Base-by-base conservation (phyloP, 1,140 invertebrate species). In the Ephestia elutella region DNA sequence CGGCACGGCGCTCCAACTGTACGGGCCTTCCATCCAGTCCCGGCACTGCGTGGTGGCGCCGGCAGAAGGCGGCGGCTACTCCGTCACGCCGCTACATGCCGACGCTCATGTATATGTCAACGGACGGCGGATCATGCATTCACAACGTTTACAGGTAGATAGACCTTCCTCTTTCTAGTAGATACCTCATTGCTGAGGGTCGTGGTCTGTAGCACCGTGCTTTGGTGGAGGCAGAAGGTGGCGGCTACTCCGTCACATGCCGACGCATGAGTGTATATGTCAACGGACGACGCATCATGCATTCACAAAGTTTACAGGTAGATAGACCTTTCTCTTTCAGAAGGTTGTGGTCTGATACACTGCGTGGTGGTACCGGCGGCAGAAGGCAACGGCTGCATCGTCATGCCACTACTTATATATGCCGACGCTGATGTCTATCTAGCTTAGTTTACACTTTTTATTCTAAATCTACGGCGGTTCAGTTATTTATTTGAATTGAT, bases 41-140 rank as follows among this genome's bases (percentile, higher is more conserved):
- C 90, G 96, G 30, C 98, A 99, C 86, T 98, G 97, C 87, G 96
- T 98, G 54, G 94, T 99, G 56, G 95, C 97, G 49, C 92, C 96
- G 71, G 95, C 94, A 13, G 95, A 97, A 62, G 95, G 95, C 25
- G 95, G 98, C 58, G 95, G 98, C 44, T 96, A 98, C 49, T 97
- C 96, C 0, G 92, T 98, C 1, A 98, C 97, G n/a, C 97, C 97
- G 20, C 93, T 96, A 73, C 96, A 95, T 74, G 91, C 95, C 17
- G 96, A 98, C 78, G 96, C 97, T 2, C 95, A 98, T 73, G 97
- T 96, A 7, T 98, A 96, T 76, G 96, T 99, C 54, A 97, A 98
- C 82, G 95, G 96, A 48, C 95, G 97, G 75, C 91, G 96, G 63
- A 96, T 98, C 73, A 93, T 94, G 75, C 96, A 99, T 80, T 97